Conservation (phyloP, 2,888 invertebrate genomes). For the Pseudeuparius sepicola region DNA sequence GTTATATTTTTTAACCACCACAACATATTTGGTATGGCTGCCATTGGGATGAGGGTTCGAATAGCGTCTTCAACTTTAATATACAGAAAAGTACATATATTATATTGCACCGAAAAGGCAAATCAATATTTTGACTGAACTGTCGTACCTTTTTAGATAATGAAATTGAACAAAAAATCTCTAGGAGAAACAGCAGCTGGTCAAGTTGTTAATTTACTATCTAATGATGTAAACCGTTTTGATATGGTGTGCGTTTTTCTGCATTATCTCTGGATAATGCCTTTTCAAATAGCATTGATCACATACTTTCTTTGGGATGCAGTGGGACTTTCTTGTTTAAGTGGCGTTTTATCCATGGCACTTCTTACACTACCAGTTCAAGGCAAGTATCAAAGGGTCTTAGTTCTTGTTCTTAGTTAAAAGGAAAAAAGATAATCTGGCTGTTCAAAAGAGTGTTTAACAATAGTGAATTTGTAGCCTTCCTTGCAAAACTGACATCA, state of each 20-base stretch:
- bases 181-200: conserved; percentile 73
- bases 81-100: conserved; percentile 77
- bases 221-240: conserved; percentile 75
- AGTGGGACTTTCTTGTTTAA: conserved; percentile 45
- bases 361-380: conserved; percentile 43
- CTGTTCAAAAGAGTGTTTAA: no score
- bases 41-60: conserved; percentile 65
- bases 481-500: conserved; percentile 35
- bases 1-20: conserved; percentile 52
- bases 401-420: no score
- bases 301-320: conserved; percentile 47
- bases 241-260: conserved; percentile 59
- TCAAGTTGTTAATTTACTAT: conserved; percentile 72
- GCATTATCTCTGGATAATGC: conserved; percentile 73
- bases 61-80: conserved; percentile 19
- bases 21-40: conserved; percentile 48
- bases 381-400: no score
- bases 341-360: conserved; percentile 49
- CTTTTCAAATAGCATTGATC: conserved; percentile 57
- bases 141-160: conserved; percentile 38
- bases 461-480: conserved; percentile 20
- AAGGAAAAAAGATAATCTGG: no score
- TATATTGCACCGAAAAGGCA: no score
- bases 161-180: conserved; percentile 55
- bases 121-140: conserved; percentile 2